These are phyloP conservation scores for Epinotia demarniana DNA, from an alignment of 2,888 invertebrate species.

Conservation along the genomic window DNA sequence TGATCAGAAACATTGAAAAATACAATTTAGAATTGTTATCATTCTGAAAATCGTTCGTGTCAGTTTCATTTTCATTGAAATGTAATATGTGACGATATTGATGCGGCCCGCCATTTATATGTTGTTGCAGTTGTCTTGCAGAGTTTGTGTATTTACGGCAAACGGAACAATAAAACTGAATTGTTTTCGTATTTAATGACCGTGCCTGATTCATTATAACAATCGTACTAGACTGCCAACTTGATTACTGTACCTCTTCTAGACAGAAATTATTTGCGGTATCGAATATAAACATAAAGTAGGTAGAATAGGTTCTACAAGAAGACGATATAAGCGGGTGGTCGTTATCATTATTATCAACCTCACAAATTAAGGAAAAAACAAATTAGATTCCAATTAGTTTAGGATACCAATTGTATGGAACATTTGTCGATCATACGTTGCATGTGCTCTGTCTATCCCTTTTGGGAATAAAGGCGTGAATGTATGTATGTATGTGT, in stretches of 20 bases:
- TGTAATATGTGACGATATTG: conserved; percentile 70
- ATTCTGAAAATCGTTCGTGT: conserved; percentile 55
- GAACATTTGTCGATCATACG: too few relatives aligned
- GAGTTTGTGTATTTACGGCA: conserved; percentile 77
- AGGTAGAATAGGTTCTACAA: not conserved
- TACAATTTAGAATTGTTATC: conserved; percentile 64
- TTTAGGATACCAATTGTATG: not conserved
- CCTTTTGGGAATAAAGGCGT: too few relatives aligned
- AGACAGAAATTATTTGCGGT: not conserved
- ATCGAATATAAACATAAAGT: not conserved
- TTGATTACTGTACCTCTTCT: not conserved
- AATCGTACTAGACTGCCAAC: conserved; percentile 9
- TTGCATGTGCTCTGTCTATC: too few relatives aligned
- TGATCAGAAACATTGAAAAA: conserved; percentile 63
- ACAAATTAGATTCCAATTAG: not conserved
- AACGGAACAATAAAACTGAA: conserved; percentile 67
- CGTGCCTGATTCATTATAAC: conserved; percentile 8
- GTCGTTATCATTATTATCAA: not conserved
- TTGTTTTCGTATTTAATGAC: conserved; percentile 49
- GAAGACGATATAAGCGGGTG: not conserved
- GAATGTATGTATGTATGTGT: too few relatives aligned
- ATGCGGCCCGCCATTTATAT: conserved; percentile 75
- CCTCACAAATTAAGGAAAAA: not conserved
- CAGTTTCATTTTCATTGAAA: conserved; percentile 55
- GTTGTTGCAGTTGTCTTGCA: conserved; percentile 74